Evolutionary conservation across 1,140 invertebrate genomes (phyloP), one percentile per base, ranked within the genome.

Genomic region (Bombus picipes): DNA sequence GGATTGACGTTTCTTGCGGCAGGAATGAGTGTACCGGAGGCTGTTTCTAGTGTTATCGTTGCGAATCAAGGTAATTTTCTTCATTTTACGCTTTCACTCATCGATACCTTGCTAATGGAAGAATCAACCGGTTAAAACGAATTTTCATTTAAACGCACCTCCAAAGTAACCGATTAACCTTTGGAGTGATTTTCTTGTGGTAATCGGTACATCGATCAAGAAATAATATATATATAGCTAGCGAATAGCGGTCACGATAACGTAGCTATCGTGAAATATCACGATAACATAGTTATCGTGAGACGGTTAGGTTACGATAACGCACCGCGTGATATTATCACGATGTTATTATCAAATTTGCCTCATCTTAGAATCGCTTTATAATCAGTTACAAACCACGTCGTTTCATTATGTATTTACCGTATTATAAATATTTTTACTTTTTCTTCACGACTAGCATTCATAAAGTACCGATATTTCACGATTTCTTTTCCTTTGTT

Each of bases 21-120:
- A 62, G 98, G 98, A 71, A 98, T 97, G 74, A 98, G 97, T 73
- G 97, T 98, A n/a, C 98, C 98, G 12, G 98, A 98, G 96, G 98
- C 97, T 66, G 97, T 98, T 0, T 97, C 97, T 2, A 97, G 97
- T 92, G 96, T 98, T 57, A 96, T 98, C 62, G 97, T 98, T 3
- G 96, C 97, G 2, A 97, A 97, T 91, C 97, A 97, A 96, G 97
- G 97, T 97, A 95, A 93, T 70, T 82, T 22, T 13, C 34, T 32
- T 62, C 32, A 74, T 81, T 81, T 81, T 28, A 43, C 28, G 1
- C 13, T 2, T 47, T 32, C 13, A 53, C 9, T 62, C 28, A 10
- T 39, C 10, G 22, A 59, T 37, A 32, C 15, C 5, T 1, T 73
- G 6, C n/a, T 41, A 32, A 25, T 9, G 8, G 8, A 8, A 32